Evolutionary conservation across 30 jellyfish, hydroid and myxozoan genomes (phyloP), one percentile per base, ranked within the genome.

Genomic region (Catostylus mosaicus): DNA sequence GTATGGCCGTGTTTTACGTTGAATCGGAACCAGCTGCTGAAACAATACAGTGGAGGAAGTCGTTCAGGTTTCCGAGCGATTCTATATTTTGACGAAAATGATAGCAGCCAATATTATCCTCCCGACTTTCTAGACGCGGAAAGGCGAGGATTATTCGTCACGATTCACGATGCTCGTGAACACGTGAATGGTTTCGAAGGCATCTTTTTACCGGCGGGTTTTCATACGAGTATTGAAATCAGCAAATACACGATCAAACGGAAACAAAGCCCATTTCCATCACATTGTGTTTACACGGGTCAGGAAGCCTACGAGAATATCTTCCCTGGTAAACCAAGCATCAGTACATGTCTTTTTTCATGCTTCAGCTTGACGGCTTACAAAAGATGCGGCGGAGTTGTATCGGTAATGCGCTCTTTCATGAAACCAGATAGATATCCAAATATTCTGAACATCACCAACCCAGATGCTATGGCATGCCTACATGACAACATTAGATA

Each of bases 1-100:
- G 19, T 51, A 0, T 48, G 74, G 80, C 92, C 86, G 11, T 82
- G 92, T 50, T 57, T 82, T 23, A 82, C 86, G 24, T 38, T 82
- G 9, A 68, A 82, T 43, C 8, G 29, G 4, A 16, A 68, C 62
- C 11, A 56, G 12, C 2, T 40, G 20, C 65, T 82, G 20, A 33
- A 18, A 2, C 91, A 82, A 83, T 31, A 51, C 31, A 14, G 70
- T 7, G 79, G 32, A 43, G 75, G 85, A 3, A 60, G 24, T 0
- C 52, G 80, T 27, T 30, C 75, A 7, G 92, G 92, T 22, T 48
- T 82, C 6, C 30, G 70, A 2, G 59, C 69, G 80, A 26, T 64
- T 30, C 78, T 82, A 19, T 59, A 34, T 32, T 70, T 12, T 29
- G 70, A 77, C 61, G 88, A 77, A 35, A 54, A 61, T 40, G 79